Base-by-base conservation (phyloP, 2,888 invertebrate genomes). In the Sceliomorpha sp. region DNA sequence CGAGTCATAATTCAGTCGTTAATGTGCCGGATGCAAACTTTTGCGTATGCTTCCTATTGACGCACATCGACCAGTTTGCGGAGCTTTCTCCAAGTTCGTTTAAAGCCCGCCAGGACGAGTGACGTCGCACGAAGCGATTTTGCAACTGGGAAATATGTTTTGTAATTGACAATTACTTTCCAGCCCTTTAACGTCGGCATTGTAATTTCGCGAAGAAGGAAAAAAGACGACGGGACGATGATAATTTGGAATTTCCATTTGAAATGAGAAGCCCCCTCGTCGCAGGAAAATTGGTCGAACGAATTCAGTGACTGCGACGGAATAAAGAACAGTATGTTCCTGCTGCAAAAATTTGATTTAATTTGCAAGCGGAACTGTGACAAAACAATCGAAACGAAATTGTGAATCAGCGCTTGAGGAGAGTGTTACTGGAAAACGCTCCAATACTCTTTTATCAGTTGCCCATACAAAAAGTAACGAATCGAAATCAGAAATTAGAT, bases 301-400 rank as follows among this genome's bases (percentile, higher is more conserved):
- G 53, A 45, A 62, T 62, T 62, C 53, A 29, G 45, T 27, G 51
- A 36, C 47, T 40, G 40, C 36, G 40, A 47, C 56, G 27, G 56
- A 64, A 58, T 64, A 64, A 58, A 51, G 64, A 51, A 58, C 42
- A 34, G 50, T 39, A 39, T 58, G 58, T 58, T 55, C 39, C 51
- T 29, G n/a, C n/a, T n/a, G 27, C 39, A 32, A 56, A 56, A 64
- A 64, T 56, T 64, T 64, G 48, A 64, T 64, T 64, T 56, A 50
- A 64, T 64, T 50, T 56, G 56, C 56, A 50, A 64, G 50, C 36
- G 48, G 64, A 50, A 42, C 36, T 36, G 36, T 47, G 37, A 64
- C 55, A 56, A 64, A 56, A 56, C 64, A 64, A 64, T 64, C 44
- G 64, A 56, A 44, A 64, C 44, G 50, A 64, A 64, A 64, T 56